These are phyloP conservation scores for Bradypodion pumilum DNA, from an alignment of 2,797 vertebrate genomes.

Conservation along the genomic window DNA sequence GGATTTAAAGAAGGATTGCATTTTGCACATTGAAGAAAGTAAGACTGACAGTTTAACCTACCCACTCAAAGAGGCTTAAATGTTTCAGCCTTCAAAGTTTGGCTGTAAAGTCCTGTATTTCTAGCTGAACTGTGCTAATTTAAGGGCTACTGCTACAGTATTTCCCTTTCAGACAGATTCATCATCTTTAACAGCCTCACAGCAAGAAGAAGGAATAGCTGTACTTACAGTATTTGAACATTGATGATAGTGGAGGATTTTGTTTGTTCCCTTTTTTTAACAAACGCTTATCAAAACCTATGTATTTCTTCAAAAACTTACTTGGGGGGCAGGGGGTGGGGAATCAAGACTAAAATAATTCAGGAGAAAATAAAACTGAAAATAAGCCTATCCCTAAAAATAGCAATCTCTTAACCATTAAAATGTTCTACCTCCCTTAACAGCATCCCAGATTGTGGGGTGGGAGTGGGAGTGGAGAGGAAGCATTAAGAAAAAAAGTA, in stretches of 20 bases:
- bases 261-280: background rate
- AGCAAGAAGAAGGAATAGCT: too few relatives aligned
- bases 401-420: background rate
- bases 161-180: background rate
- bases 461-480: too few relatives aligned
- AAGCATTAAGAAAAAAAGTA: too few relatives aligned
- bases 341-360: background rate
- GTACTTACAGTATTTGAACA: background rate
- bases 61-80: background rate
- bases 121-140: background rate
- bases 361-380: background rate
- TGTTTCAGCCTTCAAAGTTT: background rate
- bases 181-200: background rate
- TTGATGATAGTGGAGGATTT: background rate
- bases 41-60: background rate
- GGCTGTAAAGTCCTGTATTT: background rate
- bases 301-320: background rate
- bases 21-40: background rate
- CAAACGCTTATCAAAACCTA: background rate
- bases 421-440: background rate
- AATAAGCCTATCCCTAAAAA: background rate
- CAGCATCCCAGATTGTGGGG: too few relatives aligned
- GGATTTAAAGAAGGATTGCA: too few relatives aligned
- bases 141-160: background rate
- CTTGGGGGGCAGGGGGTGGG: too few relatives aligned